Percentiles rank a stretch among this genome's conserved stretches.
Conservation (phyloP, 2,888 invertebrate genomes). For the Sylvicola cinctus region DNA sequence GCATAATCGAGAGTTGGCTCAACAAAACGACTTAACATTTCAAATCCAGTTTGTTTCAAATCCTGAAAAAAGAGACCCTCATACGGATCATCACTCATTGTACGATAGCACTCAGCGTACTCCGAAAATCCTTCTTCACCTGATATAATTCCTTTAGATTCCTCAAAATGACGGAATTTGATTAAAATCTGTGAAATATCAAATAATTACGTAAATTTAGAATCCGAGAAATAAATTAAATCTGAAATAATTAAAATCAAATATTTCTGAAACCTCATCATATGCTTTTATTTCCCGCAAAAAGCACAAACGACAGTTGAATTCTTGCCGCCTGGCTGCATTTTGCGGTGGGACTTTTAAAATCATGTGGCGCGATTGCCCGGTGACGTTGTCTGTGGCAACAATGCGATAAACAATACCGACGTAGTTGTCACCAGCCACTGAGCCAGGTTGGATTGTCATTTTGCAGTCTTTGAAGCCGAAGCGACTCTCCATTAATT, state of each 20-base stretch:
- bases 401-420: constrained; percentile 16
- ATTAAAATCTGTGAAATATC: neutral
- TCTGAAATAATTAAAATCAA: too few relatives aligned
- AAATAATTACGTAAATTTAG: too few relatives aligned
- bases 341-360: constrained; percentile 19
- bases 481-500: too few relatives aligned
- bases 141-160: constrained; percentile 5
- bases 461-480: constrained; percentile 9
- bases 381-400: constrained; percentile 3
- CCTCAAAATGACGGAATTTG: constrained; percentile 4
- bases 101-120: constrained; percentile 4
- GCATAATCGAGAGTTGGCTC: constrained; percentile 22
- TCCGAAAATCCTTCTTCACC: constrained; percentile 4
- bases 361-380: neutral
- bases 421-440: constrained; percentile 19
- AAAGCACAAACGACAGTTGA: constrained; percentile 17
- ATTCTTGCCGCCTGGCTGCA: constrained; percentile 14
- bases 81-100: constrained; percentile 11
- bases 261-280: too few relatives aligned
- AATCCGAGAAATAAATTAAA: too few relatives aligned
- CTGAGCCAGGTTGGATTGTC: constrained; percentile 12
- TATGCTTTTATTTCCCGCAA: constrained; percentile 16
- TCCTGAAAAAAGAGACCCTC: constrained; percentile 24
- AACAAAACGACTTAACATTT: constrained; percentile 21
- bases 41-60: constrained; percentile 16